Conservation (phyloP, 2,113 vertebrate species). For the Proterorhinus semilunaris region DNA sequence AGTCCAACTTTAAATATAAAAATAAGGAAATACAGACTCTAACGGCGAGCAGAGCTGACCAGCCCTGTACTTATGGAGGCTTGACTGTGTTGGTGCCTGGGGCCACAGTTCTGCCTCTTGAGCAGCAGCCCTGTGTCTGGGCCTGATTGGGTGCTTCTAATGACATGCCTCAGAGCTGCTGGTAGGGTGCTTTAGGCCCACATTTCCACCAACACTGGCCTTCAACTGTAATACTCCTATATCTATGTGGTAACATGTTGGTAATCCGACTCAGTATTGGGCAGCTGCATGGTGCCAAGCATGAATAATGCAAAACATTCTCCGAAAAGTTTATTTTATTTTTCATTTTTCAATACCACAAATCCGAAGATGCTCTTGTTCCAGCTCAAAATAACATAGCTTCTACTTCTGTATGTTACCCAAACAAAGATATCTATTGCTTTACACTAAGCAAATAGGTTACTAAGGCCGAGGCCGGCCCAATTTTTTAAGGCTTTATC, state of each 20-base stretch:
- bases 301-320: not conserved
- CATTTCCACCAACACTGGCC: constrained; percentile 24
- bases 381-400: not conserved
- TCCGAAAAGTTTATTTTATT: not conserved
- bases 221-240: constrained; percentile 29
- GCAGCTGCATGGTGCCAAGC: not conserved
- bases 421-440: not conserved
- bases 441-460: no score
- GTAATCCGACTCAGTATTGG: constrained; percentile 29
- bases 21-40: constrained; percentile 57
- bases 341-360: not conserved
- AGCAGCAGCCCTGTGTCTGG: constrained; percentile 37
- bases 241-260: constrained; percentile 32
- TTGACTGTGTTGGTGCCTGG: constrained; percentile 37
- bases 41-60: constrained; percentile 37
- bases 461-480: no score
- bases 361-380: not conserved
- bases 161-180: constrained; percentile 57
- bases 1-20: constrained; percentile 76
- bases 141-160: constrained; percentile 61
- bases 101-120: constrained; percentile 44
- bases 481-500: no score
- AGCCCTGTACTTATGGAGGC: constrained; percentile 36
- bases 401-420: not conserved
- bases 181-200: constrained; percentile 43